Evolutionary conservation across 2,888 invertebrate genomes (phyloP).

Genomic region (Drosophila kanekoi): DNA sequence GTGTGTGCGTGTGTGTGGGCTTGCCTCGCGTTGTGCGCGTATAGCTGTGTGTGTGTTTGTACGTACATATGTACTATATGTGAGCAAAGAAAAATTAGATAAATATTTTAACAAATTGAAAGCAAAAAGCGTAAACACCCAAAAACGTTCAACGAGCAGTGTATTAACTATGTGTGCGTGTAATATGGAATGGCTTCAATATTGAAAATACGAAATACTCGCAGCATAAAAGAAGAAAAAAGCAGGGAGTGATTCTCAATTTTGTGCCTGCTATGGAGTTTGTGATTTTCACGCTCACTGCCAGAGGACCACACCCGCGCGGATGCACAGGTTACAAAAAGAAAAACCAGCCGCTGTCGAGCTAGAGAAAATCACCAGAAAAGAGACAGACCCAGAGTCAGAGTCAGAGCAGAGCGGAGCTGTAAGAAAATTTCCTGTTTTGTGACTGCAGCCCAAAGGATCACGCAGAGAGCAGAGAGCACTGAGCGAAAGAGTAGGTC

Average conservation of each 20-base stretch:
- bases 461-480: constrained; percentile 55
- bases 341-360: constrained; percentile 48
- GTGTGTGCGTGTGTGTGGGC: constrained; percentile 18
- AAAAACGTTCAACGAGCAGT: constrained; percentile 17
- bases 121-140: constrained; percentile 16
- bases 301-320: constrained; percentile 85
- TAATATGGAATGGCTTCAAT: constrained; percentile 13
- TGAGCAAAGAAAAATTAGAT: constrained; percentile 30
- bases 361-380: constrained; percentile 49
- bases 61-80: constrained; percentile 3
- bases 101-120: constrained; percentile 15
- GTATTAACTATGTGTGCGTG: constrained; percentile 8
- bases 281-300: constrained; percentile 52
- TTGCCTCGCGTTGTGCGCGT: constrained; percentile 13
- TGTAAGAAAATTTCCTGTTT: constrained; percentile 73
- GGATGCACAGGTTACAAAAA: constrained; percentile 83
- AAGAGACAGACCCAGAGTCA: constrained; percentile 20
- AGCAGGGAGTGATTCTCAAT: constrained; percentile 22
- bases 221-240: neutral
- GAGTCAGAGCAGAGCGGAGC: constrained; percentile 23
- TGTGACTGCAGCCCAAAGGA: constrained; percentile 59
- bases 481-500: constrained; percentile 33
- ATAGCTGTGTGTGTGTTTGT: neutral
- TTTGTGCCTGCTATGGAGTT: constrained; percentile 28
- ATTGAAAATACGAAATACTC: constrained; percentile 26